Evolutionary conservation across 1,140 invertebrate species (phyloP), one percentile per base, ranked within the genome.

Genomic region (Bombus haemorrhoidalis): DNA sequence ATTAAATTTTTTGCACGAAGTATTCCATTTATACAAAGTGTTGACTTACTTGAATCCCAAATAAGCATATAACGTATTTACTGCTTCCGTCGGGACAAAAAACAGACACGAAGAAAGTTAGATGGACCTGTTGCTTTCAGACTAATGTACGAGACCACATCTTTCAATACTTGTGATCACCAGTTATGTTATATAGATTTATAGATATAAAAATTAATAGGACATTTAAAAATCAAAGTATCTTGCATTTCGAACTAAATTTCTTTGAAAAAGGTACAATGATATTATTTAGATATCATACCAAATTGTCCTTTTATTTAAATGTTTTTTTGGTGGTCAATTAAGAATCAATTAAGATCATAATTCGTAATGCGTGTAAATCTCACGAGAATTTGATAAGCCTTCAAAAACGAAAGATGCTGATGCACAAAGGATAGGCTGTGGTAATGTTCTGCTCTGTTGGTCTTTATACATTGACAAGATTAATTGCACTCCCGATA

Each of bases 401-500:
- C 8, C 18, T 47, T 22, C 6, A 9, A 28, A 32, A 34, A 78
- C 37, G 32, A 69, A 84, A 57, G 75, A 34, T 57, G 13, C 10
- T 41, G 39, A 43, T 68, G 15, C 34, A 69, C 39, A 69, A 89
- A 75, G 76, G 62, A 62, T 12, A 18, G 28, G 22, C 57, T 73
- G 53, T 41, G 64, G 37, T 69, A 79, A 81, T 69, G 76, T 85
- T 85, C 69, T 79, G 76, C 69, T 57, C 34, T 32, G 68, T 34
- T 37, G 79, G 59, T 69, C 73, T 74, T 88, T 88, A 69, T 73
- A 82, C 77, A 88, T 82, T 75, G 83, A 66, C 87, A 89, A 86
- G 85, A 89, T 89, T 89, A 86, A 89, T 88, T 86, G 87, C 78
- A 66, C 72, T 79, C 47, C 53, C 57, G 87, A 89, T 88, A 89